These are phyloP conservation scores for Chaetogeoica ovagalla DNA, from an alignment of 2,888 invertebrate genomes.

Conservation along the genomic window DNA sequence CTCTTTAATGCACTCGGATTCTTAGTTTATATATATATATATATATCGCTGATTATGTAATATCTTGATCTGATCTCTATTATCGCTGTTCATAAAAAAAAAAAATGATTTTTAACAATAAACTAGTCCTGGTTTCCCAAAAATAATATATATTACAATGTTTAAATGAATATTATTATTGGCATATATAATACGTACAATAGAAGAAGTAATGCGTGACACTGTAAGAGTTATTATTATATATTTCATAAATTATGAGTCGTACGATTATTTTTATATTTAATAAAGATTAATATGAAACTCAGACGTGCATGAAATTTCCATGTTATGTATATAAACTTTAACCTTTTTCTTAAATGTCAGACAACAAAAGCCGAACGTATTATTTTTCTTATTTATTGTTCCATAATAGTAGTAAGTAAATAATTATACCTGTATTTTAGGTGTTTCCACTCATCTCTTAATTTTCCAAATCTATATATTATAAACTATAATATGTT, in stretches of 20 bases:
- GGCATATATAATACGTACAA: neutral
- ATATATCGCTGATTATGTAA: too few relatives aligned
- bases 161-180: neutral
- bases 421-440: neutral
- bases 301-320: conserved; percentile 12
- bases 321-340: conserved; percentile 1
- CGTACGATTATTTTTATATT: neutral
- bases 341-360: conserved; percentile 45
- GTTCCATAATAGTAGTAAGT: neutral
- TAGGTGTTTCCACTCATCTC: neutral
- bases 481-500: too few relatives aligned
- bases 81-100: too few relatives aligned
- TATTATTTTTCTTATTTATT: conserved; percentile 10
- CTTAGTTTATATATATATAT: too few relatives aligned
- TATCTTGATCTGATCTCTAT: too few relatives aligned
- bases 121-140: too few relatives aligned
- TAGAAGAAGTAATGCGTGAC: neutral
- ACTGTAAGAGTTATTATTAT: neutral
- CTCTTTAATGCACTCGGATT: too few relatives aligned
- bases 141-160: neutral
- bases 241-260: conserved; percentile 4
- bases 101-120: too few relatives aligned
- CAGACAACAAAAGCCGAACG: conserved; percentile 10
- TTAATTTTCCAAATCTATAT: too few relatives aligned
- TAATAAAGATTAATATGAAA: conserved; percentile 16